A percentile compares a stretch with the other conserved stretches of the same genome.
phyloP scores from a whole-genome alignment of 1,140 invertebrate species.

The Tetramorium alpestre region DNA sequence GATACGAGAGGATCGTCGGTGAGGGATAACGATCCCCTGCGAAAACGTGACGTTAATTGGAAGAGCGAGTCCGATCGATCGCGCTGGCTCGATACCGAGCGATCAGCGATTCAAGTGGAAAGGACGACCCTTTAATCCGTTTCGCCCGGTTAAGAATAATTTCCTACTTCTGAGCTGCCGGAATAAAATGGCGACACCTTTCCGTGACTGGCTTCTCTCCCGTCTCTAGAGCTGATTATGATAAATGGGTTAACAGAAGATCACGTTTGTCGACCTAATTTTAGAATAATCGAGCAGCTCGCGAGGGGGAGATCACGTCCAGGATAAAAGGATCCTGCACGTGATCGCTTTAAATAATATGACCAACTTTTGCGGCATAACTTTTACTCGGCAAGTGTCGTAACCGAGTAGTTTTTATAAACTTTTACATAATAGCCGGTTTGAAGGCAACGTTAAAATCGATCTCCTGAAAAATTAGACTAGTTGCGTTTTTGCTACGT shows the following conservation, averaged over 20 bases:
- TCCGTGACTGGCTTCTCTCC: not conserved
- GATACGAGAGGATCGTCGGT: not conserved
- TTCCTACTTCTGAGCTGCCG: conserved; percentile 26
- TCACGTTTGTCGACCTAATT: conserved; percentile 21
- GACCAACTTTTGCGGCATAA: not conserved
- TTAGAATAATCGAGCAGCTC: not conserved
- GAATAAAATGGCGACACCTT: not conserved
- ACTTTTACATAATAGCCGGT: not conserved
- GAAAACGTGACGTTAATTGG: conserved; percentile 63
- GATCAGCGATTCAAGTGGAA: conserved; percentile 20
- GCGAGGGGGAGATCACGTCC: too few relatives aligned
- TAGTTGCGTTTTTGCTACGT: not conserved
- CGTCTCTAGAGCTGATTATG: conserved; percentile 26
- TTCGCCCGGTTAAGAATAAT: conserved; percentile 38
- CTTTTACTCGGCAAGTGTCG: not conserved
- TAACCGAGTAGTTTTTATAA: not conserved
- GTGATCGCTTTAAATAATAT: not conserved
- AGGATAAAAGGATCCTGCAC: too few relatives aligned
- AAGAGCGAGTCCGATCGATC: conserved; percentile 48
- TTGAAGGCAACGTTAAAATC: not conserved
- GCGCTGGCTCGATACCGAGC: conserved; percentile 7
- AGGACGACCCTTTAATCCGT: conserved; percentile 37
- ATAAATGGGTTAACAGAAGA: conserved; percentile 31
- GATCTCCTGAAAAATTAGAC: conserved; percentile 7
- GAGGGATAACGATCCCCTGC: conserved; percentile 50